Conservation (phyloP, 2,797 vertebrate genomes). For the Syndactyla subalaris region DNA sequence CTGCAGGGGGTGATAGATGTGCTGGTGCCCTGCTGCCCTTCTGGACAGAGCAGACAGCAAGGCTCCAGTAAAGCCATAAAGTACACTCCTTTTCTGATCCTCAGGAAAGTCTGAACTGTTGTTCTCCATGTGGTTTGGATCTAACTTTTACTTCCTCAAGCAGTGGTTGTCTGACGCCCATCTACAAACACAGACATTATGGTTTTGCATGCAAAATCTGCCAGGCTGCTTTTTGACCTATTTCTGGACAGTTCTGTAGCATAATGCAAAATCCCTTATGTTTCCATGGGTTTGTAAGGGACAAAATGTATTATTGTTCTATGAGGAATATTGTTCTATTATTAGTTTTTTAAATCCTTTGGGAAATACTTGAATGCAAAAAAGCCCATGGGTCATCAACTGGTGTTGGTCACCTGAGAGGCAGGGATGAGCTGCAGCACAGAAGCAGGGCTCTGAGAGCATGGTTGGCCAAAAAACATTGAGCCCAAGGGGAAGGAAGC, state of each 20-base stretch:
- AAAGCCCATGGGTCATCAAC: not conserved
- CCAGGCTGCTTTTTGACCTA: constrained; percentile 4
- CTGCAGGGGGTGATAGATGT: not conserved
- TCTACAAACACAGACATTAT: not conserved
- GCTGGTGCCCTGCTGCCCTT: not conserved
- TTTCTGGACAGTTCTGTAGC: not conserved
- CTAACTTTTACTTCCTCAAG: not conserved
- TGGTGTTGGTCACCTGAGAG: not conserved
- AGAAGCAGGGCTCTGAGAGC: not conserved
- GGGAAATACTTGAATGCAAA: not conserved
- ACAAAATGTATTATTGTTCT: not conserved
- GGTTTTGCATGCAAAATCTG: constrained; percentile 6
- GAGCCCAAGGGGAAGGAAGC: constrained; percentile 15
- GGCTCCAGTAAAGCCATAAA: not conserved
- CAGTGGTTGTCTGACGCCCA: not conserved
- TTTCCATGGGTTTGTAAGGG: not conserved
- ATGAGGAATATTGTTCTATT: not conserved
- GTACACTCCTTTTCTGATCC: not conserved
- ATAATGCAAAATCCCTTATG: not conserved
- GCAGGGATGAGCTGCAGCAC: not conserved
- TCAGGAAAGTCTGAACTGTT: not conserved
- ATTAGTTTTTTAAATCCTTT: not conserved
- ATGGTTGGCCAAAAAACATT: not conserved
- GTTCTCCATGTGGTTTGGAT: constrained; percentile 21
- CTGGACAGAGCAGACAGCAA: constrained; percentile 6